Evolutionary conservation across 2,797 vertebrate species (phyloP), one percentile per base, ranked within the genome.

Genomic region (Leptodactylus fallax): DNA sequence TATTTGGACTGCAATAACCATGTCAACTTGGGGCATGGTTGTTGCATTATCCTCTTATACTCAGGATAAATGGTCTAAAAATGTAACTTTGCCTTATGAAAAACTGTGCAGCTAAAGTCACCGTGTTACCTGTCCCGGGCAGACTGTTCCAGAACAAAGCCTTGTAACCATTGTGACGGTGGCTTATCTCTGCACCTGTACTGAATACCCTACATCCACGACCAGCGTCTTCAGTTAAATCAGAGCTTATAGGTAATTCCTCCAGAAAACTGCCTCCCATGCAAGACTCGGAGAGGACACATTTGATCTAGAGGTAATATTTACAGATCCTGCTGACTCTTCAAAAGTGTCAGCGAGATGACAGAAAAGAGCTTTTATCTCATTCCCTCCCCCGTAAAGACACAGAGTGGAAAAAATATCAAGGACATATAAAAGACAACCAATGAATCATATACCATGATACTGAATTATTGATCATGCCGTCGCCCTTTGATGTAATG

Each of bases 391-490:
- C 27, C 36, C 67, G 7, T 45, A 12, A 56, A 69, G 67, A 72
- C 81, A 83, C 65, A 0, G 25, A 17, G 23, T 45, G 65, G 51
- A 71, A 83, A 36, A 56, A 55, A 69, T 71, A 71, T 83, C 63
- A 82, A 23, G 47, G 80, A 14, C 45, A 17, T 65, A 17, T 23
- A 53, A 53, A 8, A 51, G 79, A 67, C 63, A 53, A 55, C 49
- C 51, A 71, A 83, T 36, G 19, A 69, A 56, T 83, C 65, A 13
- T n/a, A 72, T 58, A 36, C 10, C 67, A n/a, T n/a, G 23, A 55
- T 55, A 45, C 53, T 83, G 81, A 83, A 83, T 83, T 83, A 72
- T 83, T 83, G 21, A 83, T 71, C 14, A 51, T 13, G 11, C 7
- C 56, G 49, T 56, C 14, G 6, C 27, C 81, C 72, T 72, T 19